A percentile compares a stretch with the other conserved stretches of the same genome.
phyloP scores from a whole-genome alignment of 2,113 vertebrate genomes.

The Colaptes auratus region DNA sequence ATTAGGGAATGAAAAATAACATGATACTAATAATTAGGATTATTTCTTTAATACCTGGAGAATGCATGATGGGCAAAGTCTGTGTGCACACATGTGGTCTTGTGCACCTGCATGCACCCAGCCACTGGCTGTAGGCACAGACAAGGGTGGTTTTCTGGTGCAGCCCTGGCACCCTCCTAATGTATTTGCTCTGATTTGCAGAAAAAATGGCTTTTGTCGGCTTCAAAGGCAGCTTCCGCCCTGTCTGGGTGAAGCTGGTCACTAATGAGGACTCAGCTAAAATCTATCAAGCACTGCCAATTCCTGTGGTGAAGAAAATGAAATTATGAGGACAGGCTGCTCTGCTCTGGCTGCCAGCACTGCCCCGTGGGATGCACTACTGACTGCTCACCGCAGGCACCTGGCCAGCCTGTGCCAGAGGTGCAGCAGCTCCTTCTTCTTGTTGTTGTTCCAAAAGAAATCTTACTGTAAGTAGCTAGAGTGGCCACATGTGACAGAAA shows the following conservation, averaged over 20 bases:
- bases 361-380: constrained; percentile 12
- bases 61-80: not conserved
- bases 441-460: constrained; percentile 34
- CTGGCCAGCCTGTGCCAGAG: not conserved
- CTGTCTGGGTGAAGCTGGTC: constrained; percentile 83
- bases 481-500: not conserved
- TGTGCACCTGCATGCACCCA: not conserved
- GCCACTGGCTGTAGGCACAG: accelerated
- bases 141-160: not conserved
- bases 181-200: constrained; percentile 16
- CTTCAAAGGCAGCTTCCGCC: constrained; percentile 85
- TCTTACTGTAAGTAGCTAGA: constrained; percentile 48
- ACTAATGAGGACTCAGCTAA: constrained; percentile 80
- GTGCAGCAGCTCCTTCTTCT: constrained; percentile 24
- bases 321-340: constrained; percentile 80
- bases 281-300: constrained; percentile 85
- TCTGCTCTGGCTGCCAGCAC: constrained; percentile 24
- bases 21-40: too few relatives aligned
- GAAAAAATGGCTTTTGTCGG: constrained; percentile 85
- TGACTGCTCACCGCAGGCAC: constrained; percentile 36
- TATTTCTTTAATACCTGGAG: not conserved
- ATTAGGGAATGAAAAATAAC: not conserved
- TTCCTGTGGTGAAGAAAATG: constrained; percentile 85
- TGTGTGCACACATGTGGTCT: not conserved
- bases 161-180: not conserved